Conservation (phyloP, 2,888 invertebrate species). For the Plutella xylostella region DNA sequence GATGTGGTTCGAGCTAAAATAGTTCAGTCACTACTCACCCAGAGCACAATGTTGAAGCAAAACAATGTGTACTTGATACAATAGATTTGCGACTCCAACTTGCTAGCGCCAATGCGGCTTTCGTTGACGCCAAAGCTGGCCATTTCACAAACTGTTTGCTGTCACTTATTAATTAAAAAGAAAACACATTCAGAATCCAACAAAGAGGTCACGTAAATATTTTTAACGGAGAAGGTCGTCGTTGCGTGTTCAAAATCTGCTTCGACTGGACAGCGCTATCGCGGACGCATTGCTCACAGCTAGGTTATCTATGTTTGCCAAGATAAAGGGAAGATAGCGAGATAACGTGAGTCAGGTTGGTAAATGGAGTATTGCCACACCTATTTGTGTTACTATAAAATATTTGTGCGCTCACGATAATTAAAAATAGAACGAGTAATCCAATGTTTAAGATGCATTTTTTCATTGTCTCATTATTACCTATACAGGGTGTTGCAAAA, state of each 20-base stretch:
- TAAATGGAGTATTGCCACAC: slow-evolving; percentile 52
- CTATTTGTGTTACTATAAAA: slow-evolving; percentile 25
- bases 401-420: no score
- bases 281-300: slow-evolving; percentile 35
- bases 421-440: no score
- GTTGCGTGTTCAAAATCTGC: neutral
- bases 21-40: slow-evolving; percentile 80
- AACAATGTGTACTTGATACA: slow-evolving; percentile 86
- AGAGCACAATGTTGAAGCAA: slow-evolving; percentile 82
- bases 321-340: slow-evolving; percentile 56
- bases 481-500: no score
- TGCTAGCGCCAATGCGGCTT: slow-evolving; percentile 62
- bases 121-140: slow-evolving; percentile 66
- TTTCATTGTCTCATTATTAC: no score
- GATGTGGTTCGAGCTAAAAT: no score
- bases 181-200: neutral
- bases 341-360: slow-evolving; percentile 36
- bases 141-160: slow-evolving; percentile 53
- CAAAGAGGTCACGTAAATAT: neutral
- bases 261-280: slow-evolving; percentile 34
- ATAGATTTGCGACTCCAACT: slow-evolving; percentile 81
- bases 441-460: no score
- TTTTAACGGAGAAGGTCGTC: neutral
- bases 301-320: slow-evolving; percentile 60
- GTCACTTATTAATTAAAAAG: slow-evolving; percentile 13